A percentile compares a stretch with the other conserved stretches of the same genome.
These are phyloP conservation scores for Chlamydotis undulata DNA, from an alignment of 2,113 vertebrate species.

Conservation along the genomic window DNA sequence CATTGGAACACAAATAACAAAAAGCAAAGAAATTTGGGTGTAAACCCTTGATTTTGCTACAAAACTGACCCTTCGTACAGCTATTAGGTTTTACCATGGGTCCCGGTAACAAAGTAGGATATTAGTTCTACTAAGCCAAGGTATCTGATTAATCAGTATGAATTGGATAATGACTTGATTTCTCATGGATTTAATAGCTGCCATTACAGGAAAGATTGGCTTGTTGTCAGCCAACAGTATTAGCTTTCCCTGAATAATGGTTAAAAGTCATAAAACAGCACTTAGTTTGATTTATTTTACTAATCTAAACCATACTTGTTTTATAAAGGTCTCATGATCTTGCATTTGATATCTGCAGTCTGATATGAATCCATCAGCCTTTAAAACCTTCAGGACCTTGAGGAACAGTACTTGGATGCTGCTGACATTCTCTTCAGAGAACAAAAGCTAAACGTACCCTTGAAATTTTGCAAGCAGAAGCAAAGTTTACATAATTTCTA, in stretches of 20 bases:
- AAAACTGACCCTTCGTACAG: neutral
- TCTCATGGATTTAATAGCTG: conserved; percentile 25
- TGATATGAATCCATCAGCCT: neutral
- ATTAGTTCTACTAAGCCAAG: conserved; percentile 43
- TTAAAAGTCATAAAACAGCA: conserved; percentile 54
- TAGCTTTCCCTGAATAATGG: conserved; percentile 30
- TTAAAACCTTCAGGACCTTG: neutral
- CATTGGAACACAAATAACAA: neutral
- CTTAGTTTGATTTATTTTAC: conserved; percentile 66
- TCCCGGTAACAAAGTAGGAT: neutral
- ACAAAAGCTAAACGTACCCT: neutral
- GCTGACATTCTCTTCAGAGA: neutral
- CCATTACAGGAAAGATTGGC: conserved; percentile 47
- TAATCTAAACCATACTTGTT: conserved; percentile 49
- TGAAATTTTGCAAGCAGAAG: neutral
- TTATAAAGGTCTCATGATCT: conserved; percentile 45
- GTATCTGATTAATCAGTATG: conserved; percentile 55
- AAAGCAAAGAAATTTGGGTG: neutral
- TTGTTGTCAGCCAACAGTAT: conserved; percentile 47
- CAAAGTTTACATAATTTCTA: neutral
- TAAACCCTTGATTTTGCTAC: neutral
- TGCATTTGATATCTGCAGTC: neutral
- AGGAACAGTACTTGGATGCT: neutral
- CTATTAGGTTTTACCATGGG: conserved; percentile 17
- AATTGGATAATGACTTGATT: conserved; percentile 55